Conservation (phyloP, 1,140 invertebrate genomes). For the Orius insidiosus region DNA sequence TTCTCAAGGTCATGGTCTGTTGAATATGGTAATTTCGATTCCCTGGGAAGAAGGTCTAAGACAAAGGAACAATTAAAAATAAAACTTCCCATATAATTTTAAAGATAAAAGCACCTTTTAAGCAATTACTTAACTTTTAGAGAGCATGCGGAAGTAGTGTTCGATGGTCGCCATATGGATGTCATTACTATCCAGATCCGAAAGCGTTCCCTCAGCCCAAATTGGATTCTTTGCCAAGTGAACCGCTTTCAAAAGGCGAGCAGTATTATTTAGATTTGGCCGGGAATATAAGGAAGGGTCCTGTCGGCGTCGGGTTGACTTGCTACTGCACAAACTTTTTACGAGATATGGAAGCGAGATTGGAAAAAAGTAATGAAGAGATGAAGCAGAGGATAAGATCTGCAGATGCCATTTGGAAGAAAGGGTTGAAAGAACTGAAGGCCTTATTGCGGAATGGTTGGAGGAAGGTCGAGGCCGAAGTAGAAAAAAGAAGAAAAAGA, state of each 20-base stretch:
- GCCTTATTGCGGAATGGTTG: not conserved
- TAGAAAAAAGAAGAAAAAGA: not conserved
- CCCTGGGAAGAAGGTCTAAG: too few relatives aligned
- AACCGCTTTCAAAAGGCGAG: constrained; percentile 71
- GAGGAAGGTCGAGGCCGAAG: not conserved
- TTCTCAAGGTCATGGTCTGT: too few relatives aligned
- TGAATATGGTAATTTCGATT: too few relatives aligned
- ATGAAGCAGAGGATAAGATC: constrained; percentile 66
- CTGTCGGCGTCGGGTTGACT: constrained; percentile 70
- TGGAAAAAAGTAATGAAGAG: constrained; percentile 71
- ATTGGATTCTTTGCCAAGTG: constrained; percentile 64
- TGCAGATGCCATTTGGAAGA: constrained; percentile 59
- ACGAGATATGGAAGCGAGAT: constrained; percentile 65
- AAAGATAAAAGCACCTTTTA: too few relatives aligned
- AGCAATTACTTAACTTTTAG: constrained; percentile 7
- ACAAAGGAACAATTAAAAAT: too few relatives aligned
- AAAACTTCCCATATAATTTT: not conserved
- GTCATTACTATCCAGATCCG: constrained; percentile 69
- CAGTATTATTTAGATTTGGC: constrained; percentile 89
- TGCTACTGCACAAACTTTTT: constrained; percentile 66
- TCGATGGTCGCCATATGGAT: constrained; percentile 75
- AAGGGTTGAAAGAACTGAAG: constrained; percentile 35
- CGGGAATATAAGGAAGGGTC: constrained; percentile 90
- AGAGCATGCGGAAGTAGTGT: constrained; percentile 24
- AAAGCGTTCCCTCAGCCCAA: constrained; percentile 69